Evolutionary conservation across 2,888 invertebrate species (phyloP).

Genomic region (Schizotus pectinicornis): DNA sequence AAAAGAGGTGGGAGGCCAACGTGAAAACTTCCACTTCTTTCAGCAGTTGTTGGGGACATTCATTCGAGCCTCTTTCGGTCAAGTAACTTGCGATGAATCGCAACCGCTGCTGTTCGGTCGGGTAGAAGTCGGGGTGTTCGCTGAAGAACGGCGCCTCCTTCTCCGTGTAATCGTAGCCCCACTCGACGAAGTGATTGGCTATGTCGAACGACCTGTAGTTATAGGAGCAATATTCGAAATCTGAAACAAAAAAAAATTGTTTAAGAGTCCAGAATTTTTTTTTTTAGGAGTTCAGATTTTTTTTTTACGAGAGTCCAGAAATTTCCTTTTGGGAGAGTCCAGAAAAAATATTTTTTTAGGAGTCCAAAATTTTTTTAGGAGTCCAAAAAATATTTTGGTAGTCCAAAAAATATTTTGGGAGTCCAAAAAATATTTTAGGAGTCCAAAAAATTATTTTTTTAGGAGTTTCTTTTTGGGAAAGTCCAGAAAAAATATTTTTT

Average conservation of each 20-base stretch:
- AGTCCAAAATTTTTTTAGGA: too few species aligned
- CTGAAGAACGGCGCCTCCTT: constrained; percentile 78
- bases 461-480: too few species aligned
- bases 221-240: constrained; percentile 95
- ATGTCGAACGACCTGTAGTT: constrained; percentile 93
- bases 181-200: constrained; percentile 94
- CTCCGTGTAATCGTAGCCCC: constrained; percentile 87
- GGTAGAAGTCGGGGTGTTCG: constrained; percentile 71
- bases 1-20: constrained; percentile 89
- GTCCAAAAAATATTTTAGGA: too few species aligned
- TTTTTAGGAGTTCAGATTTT: too few species aligned
- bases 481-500: too few species aligned
- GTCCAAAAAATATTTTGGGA: too few species aligned
- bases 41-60: constrained; percentile 50
- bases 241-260: constrained; percentile 59
- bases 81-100: constrained; percentile 67
- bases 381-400: too few species aligned
- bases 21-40: constrained; percentile 84
- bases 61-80: constrained; percentile 48
- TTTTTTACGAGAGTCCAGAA: too few species aligned
- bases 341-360: too few species aligned
- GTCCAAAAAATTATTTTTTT: too few species aligned
- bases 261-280: too few species aligned
- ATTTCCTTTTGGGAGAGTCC: too few species aligned
- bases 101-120: constrained; percentile 77